Percentiles rank a stretch among this genome's conserved stretches.
phyloP scores from a whole-genome alignment of 2,888 invertebrate species.

The Electrophaes corylata region DNA sequence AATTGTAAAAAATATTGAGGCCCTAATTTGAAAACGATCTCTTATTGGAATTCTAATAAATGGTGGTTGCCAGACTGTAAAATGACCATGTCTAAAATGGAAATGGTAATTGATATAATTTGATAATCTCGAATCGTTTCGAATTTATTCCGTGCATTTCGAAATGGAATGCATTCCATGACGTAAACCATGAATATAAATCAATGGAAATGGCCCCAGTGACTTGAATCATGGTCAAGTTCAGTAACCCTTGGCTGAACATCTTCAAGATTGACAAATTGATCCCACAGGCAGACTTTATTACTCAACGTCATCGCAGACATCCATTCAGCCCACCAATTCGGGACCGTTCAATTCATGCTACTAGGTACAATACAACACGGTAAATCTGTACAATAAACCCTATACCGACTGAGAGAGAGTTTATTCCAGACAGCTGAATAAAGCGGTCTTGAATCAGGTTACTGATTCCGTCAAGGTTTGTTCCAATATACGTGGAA shows the following conservation, averaged over 20 bases:
- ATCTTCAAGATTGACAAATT: slow-evolving; percentile 59
- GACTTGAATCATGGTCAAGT: slow-evolving; percentile 65
- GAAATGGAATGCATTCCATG: slow-evolving; percentile 47
- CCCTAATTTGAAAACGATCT: slow-evolving; percentile 7
- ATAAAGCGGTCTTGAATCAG: neutral
- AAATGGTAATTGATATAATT: slow-evolving; percentile 37
- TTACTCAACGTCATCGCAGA: slow-evolving; percentile 40
- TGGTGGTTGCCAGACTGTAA: slow-evolving; percentile 33
- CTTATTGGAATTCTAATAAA: slow-evolving; percentile 4
- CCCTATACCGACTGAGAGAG: neutral
- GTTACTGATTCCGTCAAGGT: neutral
- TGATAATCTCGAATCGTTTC: slow-evolving; percentile 41
- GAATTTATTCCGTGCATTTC: slow-evolving; percentile 47
- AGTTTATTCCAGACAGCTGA: neutral
- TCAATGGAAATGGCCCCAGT: slow-evolving; percentile 63
- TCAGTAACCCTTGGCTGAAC: slow-evolving; percentile 59
- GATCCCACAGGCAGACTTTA: slow-evolving; percentile 47
- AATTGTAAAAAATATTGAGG: neutral
- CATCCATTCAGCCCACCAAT: slow-evolving; percentile 13
- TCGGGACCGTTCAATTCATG: neutral
- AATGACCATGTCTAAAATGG: slow-evolving; percentile 42
- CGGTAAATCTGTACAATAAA: neutral
- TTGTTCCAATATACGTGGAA: neutral
- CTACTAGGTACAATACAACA: neutral
- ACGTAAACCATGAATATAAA: slow-evolving; percentile 68